Conservation (phyloP, 2,113 vertebrate genomes). For the Arothron firmamentum region DNA sequence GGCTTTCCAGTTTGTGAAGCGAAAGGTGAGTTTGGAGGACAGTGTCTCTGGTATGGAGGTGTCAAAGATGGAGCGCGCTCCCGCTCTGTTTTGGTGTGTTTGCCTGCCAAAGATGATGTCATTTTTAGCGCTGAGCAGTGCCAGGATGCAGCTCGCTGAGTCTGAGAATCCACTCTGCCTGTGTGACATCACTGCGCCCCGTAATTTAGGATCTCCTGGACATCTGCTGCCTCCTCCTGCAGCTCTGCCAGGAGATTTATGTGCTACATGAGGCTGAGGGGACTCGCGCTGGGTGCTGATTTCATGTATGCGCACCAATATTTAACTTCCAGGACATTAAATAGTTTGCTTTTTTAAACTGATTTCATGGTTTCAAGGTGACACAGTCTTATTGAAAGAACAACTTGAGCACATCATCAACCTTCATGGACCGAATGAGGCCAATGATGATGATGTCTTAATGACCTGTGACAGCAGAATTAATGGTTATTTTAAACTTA, state of each 20-base stretch:
- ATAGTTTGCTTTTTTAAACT: background rate
- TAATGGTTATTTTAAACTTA: background rate
- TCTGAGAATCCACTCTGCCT: conserved; percentile 32
- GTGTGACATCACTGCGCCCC: conserved; percentile 27
- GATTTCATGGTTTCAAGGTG: too few species aligned
- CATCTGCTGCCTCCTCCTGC: conserved; percentile 7
- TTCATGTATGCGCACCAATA: background rate
- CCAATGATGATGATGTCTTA: too few species aligned
- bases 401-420: too few species aligned
- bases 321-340: too few species aligned
- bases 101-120: conserved; percentile 61
- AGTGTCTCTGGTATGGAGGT: conserved; percentile 21
- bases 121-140: conserved; percentile 34
- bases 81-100: conserved; percentile 21
- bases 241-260: too few species aligned
- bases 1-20: conserved; percentile 98
- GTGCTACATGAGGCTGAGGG: conserved; percentile 13
- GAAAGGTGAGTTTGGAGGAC: conserved; percentile 83
- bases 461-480: too few species aligned
- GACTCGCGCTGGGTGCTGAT: too few species aligned
- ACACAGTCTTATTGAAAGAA: too few species aligned
- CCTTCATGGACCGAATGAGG: too few species aligned
- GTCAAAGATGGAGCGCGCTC: conserved; percentile 27
- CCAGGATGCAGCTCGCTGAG: conserved; percentile 25
- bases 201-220: conserved; percentile 22